Base-by-base conservation (phyloP, 2,888 invertebrate genomes). In the Tiphia femorata region DNA sequence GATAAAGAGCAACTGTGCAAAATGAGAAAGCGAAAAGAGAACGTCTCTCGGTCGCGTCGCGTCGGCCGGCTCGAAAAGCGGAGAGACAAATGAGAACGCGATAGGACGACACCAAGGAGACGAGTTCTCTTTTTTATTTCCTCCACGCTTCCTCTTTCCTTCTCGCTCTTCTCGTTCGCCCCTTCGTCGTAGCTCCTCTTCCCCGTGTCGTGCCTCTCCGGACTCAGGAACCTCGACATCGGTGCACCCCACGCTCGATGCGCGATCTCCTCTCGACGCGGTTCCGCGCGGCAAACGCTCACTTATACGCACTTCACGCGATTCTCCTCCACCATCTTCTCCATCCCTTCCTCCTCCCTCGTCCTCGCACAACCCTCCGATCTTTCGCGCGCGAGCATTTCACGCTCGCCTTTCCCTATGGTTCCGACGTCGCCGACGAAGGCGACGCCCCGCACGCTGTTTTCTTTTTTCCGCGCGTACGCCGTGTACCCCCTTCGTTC, bases 211-310 rank as follows among this genome's bases (percentile, higher is more conserved):
- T 42, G 19, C 35, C 46, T 49, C 49, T 52, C 23, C 21, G 62
- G 48, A 60, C 52, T 49, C 52, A n/a, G n/a, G n/a, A n/a, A n/a
- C n/a, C n/a, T n/a, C n/a, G n/a, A n/a, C n/a, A n/a, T n/a, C n/a
- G n/a, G n/a, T 50, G 48, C 61, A 62, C 63, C 67, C 62, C 57
- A 60, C 57, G 59, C 54, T 52, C 58, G 58, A 70, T 64, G 72
- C 72, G 72, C 65, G 74, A 76, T 76, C 69, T 72, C 59, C 60
- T 66, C n/a, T n/a, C 53, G 59, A 66, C 64, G 67, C 65, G 64
- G 70, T 69, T 54, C 61, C 55, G 49, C 44, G 51, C 66, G 60
- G n/a, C n/a, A 65, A 71, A 65, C 68, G 49, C 63, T 64, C 65
- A 72, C 66, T 68, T 64, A 68, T 64, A 73, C 70, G 70, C 70